Evolutionary conservation across 2,113 vertebrate species (phyloP).

Genomic region (Burhinus oedicnemus): DNA sequence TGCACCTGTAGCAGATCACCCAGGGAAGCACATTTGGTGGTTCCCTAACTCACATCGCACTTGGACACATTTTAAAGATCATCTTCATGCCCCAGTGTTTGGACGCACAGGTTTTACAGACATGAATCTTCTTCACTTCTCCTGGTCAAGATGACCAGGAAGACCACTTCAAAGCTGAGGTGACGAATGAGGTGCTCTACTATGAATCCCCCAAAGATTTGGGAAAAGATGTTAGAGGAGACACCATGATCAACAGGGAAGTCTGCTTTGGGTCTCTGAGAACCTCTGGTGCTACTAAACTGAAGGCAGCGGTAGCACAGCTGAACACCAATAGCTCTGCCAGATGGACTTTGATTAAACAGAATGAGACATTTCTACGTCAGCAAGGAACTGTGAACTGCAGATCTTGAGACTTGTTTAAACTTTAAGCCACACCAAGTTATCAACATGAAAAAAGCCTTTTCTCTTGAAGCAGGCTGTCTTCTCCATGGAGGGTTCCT

Average conservation of each 20-base stretch:
- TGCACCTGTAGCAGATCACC: not conserved
- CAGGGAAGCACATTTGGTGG: rapidly evolving
- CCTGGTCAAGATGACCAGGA: not conserved
- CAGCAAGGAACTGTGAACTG: not conserved
- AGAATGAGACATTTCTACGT: not conserved
- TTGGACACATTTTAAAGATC: too few relatives aligned
- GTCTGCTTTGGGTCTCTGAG: not conserved
- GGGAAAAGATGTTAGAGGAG: not conserved
- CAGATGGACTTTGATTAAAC: not conserved
- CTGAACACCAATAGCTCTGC: not conserved
- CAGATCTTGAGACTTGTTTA: not conserved
- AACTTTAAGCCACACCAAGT: not conserved
- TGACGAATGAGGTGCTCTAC: rapidly evolving
- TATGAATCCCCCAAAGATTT: not conserved
- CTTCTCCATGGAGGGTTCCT: not conserved
- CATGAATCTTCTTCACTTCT: not conserved
- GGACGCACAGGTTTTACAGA: not conserved
- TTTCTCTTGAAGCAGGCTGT: not conserved
- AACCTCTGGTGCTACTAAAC: not conserved
- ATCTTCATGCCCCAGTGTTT: not conserved
- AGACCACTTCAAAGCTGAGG: not conserved
- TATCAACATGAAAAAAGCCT: not conserved
- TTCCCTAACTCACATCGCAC: not conserved
- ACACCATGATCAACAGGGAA: not conserved
- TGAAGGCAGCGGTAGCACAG: not conserved